Evolutionary conservation across 2,888 invertebrate genomes (phyloP).

Genomic region (Cryptophagus acutangulus): DNA sequence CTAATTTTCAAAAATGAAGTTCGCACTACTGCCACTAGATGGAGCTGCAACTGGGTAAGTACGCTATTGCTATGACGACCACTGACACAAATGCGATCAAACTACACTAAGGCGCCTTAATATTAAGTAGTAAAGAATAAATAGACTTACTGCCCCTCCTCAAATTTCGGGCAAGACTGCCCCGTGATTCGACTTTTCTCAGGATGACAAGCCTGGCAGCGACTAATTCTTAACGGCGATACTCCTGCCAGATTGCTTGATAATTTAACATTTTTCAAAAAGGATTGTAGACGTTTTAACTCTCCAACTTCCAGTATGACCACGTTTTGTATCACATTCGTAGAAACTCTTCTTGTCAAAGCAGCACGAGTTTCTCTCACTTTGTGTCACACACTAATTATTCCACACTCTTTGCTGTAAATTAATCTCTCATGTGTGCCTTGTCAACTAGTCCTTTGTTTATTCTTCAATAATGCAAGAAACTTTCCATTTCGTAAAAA

Average conservation of each 20-base stretch:
- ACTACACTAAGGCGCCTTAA: background rate
- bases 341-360: too few relatives aligned
- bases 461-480: too few relatives aligned
- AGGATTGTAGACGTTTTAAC: slow-evolving; percentile 34
- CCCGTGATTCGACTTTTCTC: slow-evolving; percentile 45
- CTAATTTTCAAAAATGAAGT: too few relatives aligned
- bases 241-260: slow-evolving; percentile 25
- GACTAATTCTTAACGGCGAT: slow-evolving; percentile 33
- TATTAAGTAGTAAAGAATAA: background rate
- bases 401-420: too few relatives aligned
- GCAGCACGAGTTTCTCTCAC: slow-evolving; percentile 12
- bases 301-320: slow-evolving; percentile 45
- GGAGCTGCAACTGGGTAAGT: too few relatives aligned
- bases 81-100: too few relatives aligned
- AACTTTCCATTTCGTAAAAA: too few relatives aligned
- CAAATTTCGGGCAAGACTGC: slow-evolving; percentile 48
- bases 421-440: too few relatives aligned
- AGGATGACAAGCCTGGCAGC: slow-evolving; percentile 41
- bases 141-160: slow-evolving; percentile 42
- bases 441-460: too few relatives aligned
- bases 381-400: background rate
- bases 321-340: background rate
- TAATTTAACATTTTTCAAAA: slow-evolving; percentile 35
- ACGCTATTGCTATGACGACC: too few relatives aligned
- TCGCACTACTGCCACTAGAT: too few relatives aligned